Percentiles rank a stretch among this genome's conserved stretches.
phyloP scores from a whole-genome alignment of 2,888 invertebrate species.

The Andrena fulva region DNA sequence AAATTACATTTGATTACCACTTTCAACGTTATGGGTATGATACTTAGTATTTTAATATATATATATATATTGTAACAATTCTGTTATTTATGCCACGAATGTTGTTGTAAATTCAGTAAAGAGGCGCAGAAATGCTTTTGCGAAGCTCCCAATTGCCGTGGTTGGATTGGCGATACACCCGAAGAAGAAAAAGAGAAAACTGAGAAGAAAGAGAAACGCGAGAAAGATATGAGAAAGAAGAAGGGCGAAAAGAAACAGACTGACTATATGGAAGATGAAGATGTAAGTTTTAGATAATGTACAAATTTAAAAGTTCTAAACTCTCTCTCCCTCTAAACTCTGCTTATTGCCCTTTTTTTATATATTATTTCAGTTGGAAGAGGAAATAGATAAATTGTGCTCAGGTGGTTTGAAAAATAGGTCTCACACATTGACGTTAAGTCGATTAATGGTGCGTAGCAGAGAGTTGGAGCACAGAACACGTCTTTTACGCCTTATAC shows the following conservation, averaged over 20 bases:
- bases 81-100: slow-evolving; percentile 43
- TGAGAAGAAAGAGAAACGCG: slow-evolving; percentile 75
- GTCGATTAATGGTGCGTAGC: slow-evolving; percentile 96
- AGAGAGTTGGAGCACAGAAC: slow-evolving; percentile 92
- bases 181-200: slow-evolving; percentile 89
- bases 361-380: slow-evolving; percentile 89
- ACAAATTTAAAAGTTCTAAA: background rate
- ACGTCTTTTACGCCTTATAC: slow-evolving; percentile 91
- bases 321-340: no score
- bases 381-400: slow-evolving; percentile 93
- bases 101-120: slow-evolving; percentile 87
- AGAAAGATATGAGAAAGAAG: slow-evolving; percentile 76
- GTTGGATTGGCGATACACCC: slow-evolving; percentile 97
- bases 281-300: slow-evolving; percentile 77
- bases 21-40: slow-evolving; percentile 97
- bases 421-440: slow-evolving; percentile 94
- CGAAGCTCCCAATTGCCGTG: slow-evolving; percentile 94
- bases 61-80: slow-evolving; percentile 33
- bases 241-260: slow-evolving; percentile 72
- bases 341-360: slow-evolving; percentile 19
- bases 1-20: slow-evolving; percentile 99
- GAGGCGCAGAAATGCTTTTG: slow-evolving; percentile 98
- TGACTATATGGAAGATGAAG: slow-evolving; percentile 85
- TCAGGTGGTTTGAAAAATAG: slow-evolving; percentile 94
- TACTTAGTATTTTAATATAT: slow-evolving; percentile 24